These are phyloP conservation scores for Abscondita cerata DNA, from an alignment of 2,888 invertebrate genomes.

Conservation along the genomic window DNA sequence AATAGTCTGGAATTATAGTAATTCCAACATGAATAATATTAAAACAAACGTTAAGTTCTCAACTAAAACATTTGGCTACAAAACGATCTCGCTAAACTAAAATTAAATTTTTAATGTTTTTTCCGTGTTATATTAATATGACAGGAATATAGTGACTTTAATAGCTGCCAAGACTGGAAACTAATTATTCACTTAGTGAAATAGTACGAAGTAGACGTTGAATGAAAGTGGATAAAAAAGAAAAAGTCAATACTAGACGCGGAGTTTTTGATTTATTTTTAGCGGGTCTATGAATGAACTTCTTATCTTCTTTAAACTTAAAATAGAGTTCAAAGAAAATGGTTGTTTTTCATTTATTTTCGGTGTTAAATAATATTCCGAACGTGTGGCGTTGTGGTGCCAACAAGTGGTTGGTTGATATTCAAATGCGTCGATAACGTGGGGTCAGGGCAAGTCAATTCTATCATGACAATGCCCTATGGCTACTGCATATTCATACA, in stretches of 20 bases:
- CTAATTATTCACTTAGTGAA: conserved; percentile 24
- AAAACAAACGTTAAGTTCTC: conserved; percentile 12
- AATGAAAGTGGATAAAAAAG: no score
- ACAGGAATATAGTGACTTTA: conserved; percentile 21
- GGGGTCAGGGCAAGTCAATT: conserved; percentile 54
- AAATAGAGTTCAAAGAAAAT: neutral
- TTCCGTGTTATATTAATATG: conserved; percentile 27
- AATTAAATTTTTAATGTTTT: conserved; percentile 19
- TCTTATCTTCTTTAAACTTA: conserved; percentile 21
- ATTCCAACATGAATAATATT: neutral
- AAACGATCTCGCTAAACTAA: conserved; percentile 14
- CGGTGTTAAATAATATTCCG: conserved; percentile 5
- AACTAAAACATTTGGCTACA: conserved; percentile 21
- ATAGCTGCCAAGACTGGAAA: conserved; percentile 22
- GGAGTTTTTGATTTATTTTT: conserved; percentile 19
- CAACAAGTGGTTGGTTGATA: conserved; percentile 40
- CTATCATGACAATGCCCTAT: conserved; percentile 46
- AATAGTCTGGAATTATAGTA: no score
- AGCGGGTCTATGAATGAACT: conserved; percentile 35
- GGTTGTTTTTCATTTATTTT: neutral
- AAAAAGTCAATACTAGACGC: conserved; percentile 6
- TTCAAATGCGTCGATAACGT: conserved; percentile 40
- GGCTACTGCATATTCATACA: conserved; percentile 53
- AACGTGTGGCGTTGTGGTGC: conserved; percentile 27
- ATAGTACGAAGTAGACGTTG: conserved; percentile 3